Conservation (phyloP, 2,888 invertebrate genomes). For the Psylliodes chrysocephalus region DNA sequence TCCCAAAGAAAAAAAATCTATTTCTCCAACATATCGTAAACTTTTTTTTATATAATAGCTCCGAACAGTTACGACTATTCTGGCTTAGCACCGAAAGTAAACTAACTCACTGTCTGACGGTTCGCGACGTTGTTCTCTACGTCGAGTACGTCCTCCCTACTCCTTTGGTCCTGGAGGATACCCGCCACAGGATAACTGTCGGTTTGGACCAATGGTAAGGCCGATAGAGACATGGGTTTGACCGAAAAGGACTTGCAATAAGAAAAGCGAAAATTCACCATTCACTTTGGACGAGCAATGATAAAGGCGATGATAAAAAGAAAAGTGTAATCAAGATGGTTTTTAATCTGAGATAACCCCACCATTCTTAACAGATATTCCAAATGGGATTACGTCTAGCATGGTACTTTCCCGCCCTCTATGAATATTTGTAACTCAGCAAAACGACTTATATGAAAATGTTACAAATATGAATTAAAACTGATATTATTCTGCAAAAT, state of each 20-base stretch:
- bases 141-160: slow-evolving; percentile 52
- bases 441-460: too few species aligned
- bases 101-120: slow-evolving; percentile 23
- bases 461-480: too few species aligned
- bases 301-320: slow-evolving; percentile 1
- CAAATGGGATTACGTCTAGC: neutral
- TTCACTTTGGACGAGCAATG: slow-evolving; percentile 1
- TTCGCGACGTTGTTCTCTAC: slow-evolving; percentile 2
- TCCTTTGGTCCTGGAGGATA: slow-evolving; percentile 57
- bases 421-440: too few species aligned
- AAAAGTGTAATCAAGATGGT: neutral
- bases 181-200: slow-evolving; percentile 42
- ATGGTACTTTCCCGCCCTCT: too few species aligned
- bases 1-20: slow-evolving; percentile 2
- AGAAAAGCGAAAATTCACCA: neutral
- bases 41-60: slow-evolving; percentile 29
- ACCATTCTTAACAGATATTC: too few species aligned
- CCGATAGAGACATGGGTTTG: slow-evolving; percentile 24
- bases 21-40: slow-evolving; percentile 13
- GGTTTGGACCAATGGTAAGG: slow-evolving; percentile 40
- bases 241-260: slow-evolving; percentile 19
- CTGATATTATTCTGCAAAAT: too few species aligned
- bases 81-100: slow-evolving; percentile 15
- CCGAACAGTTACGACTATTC: slow-evolving; percentile 9
- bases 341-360: slow-evolving; percentile 1